These are phyloP conservation scores for Graphium colonna DNA, from an alignment of 2,888 invertebrate genomes.

Conservation along the genomic window DNA sequence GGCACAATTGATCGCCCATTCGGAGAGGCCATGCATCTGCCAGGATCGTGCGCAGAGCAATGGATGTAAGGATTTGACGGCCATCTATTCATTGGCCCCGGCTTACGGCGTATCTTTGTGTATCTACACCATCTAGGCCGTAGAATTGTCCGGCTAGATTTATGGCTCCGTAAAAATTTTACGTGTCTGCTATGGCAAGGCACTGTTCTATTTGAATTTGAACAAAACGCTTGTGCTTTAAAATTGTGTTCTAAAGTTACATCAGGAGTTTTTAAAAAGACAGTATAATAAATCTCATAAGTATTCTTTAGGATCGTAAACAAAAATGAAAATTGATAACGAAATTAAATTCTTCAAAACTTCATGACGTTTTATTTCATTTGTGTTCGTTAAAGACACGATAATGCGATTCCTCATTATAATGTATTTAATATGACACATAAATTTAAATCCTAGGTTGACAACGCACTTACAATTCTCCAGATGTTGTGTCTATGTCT, in stretches of 20 bases:
- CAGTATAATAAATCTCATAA: too few species aligned
- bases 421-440: too few species aligned
- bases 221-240: not conserved
- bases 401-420: too few species aligned
- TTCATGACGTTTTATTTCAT: too few species aligned
- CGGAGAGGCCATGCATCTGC: constrained; percentile 61
- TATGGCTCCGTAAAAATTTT: constrained; percentile 13
- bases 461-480: too few species aligned
- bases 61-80: constrained; percentile 67
- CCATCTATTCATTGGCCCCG: constrained; percentile 56
- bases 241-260: not conserved
- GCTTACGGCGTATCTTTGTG: constrained; percentile 34
- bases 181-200: not conserved
- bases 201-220: not conserved
- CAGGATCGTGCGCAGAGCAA: constrained; percentile 64
- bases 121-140: constrained; percentile 50
- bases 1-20: constrained; percentile 33
- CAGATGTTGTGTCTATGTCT: too few species aligned
- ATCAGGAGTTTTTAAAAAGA: too few species aligned
- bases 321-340: too few species aligned
- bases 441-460: too few species aligned
- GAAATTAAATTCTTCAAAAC: too few species aligned
- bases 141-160: constrained; percentile 17
- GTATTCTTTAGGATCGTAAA: too few species aligned
- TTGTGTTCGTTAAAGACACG: too few species aligned